Evolutionary conservation across 2,797 vertebrate species (phyloP).

Genomic region (Arctocebus calabarensis): DNA sequence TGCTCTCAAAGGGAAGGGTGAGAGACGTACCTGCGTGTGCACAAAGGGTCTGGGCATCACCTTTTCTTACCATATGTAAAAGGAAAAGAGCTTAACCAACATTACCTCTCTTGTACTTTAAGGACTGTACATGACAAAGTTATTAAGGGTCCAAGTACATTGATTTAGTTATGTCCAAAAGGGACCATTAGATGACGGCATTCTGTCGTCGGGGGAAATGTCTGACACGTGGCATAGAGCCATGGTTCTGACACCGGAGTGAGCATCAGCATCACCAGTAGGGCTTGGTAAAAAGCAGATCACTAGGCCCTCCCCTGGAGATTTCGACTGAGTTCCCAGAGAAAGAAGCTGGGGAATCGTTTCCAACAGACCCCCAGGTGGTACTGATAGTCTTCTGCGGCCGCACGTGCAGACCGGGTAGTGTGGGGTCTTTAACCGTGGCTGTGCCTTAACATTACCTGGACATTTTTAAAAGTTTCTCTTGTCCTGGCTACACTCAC

Average conservation of each 20-base stretch:
- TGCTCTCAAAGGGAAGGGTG: neutral
- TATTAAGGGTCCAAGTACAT: neutral
- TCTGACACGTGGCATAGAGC: fast-evolving
- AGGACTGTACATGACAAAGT: fast-evolving
- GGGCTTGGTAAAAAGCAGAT: neutral
- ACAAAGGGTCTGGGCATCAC: neutral
- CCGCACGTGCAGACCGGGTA: fast-evolving
- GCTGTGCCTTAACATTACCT: neutral
- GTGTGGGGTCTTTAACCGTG: neutral
- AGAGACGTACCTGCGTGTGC: neutral
- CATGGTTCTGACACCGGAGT: neutral
- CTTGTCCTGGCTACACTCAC: neutral
- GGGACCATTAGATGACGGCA: neutral
- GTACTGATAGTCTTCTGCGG: neutral
- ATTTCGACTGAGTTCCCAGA: neutral
- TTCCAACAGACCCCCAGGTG: neutral
- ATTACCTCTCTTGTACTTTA: slow-evolving; percentile 14
- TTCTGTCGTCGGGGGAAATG: neutral
- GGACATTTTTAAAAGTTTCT: neutral
- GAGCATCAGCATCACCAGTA: neutral
- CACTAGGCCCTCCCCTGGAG: neutral
- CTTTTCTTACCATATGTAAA: slow-evolving; percentile 36
- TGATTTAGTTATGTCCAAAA: neutral
- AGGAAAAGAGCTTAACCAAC: neutral
- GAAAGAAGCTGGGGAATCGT: neutral